These are phyloP conservation scores for Pseudorhombus dupliciocellatus DNA, from an alignment of 2,113 vertebrate species.

Conservation along the genomic window DNA sequence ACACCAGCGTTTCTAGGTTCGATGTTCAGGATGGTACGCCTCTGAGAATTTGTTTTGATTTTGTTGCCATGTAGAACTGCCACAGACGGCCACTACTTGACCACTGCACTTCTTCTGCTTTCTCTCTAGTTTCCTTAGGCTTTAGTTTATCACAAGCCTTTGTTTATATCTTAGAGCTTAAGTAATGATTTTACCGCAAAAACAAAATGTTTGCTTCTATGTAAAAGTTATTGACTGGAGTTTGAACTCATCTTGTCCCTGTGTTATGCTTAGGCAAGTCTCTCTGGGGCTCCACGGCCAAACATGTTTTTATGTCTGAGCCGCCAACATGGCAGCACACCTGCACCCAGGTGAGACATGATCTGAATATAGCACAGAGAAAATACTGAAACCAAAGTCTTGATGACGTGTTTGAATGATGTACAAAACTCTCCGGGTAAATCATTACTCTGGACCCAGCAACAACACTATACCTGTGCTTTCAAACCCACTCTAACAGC, in stretches of 20 bases:
- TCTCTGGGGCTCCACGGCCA: slow-evolving; percentile 56
- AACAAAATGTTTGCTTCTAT: slow-evolving; percentile 41
- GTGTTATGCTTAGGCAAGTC: slow-evolving; percentile 58
- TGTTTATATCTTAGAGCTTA: slow-evolving; percentile 44
- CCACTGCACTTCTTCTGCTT: slow-evolving; percentile 64
- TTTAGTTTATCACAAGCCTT: slow-evolving; percentile 45
- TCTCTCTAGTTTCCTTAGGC: slow-evolving; percentile 25
- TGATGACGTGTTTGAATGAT: slow-evolving; percentile 76
- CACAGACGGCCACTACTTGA: slow-evolving; percentile 63
- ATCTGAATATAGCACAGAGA: slow-evolving; percentile 60
- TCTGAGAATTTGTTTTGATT: too few species aligned
- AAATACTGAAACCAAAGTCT: slow-evolving; percentile 81
- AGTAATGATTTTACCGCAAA: slow-evolving; percentile 37
- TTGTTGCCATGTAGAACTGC: slow-evolving; percentile 46
- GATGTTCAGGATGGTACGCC: slow-evolving; percentile 13
- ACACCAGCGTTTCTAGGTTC: slow-evolving; percentile 9
- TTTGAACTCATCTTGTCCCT: slow-evolving; percentile 48
- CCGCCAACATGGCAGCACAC: slow-evolving; percentile 19
- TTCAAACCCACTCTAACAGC: slow-evolving; percentile 75
- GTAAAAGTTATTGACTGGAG: slow-evolving; percentile 59
- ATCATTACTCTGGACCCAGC: slow-evolving; percentile 84
- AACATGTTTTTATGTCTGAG: slow-evolving; percentile 27
- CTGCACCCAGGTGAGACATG: slow-evolving; percentile 43
- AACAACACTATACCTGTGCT: slow-evolving; percentile 85
- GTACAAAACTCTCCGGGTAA: slow-evolving; percentile 78